Evolutionary conservation across 2,797 vertebrate genomes (phyloP).

Genomic region (Leptatherina wallacei): DNA sequence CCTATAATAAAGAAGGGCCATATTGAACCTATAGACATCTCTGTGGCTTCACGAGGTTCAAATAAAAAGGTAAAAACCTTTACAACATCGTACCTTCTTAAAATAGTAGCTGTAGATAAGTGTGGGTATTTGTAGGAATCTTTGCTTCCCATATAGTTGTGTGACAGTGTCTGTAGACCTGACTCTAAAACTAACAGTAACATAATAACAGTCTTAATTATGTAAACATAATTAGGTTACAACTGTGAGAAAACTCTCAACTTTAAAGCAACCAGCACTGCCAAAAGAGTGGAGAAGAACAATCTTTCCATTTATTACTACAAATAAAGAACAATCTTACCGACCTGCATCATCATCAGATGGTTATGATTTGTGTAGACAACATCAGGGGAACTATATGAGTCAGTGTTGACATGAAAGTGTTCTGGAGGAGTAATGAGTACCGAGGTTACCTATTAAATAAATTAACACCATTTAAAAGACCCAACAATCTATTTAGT

Average conservation of each 20-base stretch:
- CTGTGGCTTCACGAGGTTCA: conserved; percentile 88
- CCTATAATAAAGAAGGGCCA: conserved; percentile 90
- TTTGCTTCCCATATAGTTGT: not conserved
- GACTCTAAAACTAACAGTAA: not conserved
- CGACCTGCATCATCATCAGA: not conserved
- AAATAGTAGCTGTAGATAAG: not conserved
- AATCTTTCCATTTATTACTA: not conserved
- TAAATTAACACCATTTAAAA: too few species aligned
- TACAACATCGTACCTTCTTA: not conserved
- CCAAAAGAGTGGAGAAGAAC: not conserved
- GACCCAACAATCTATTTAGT: too few species aligned
- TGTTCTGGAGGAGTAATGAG: too few species aligned
- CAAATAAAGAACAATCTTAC: not conserved
- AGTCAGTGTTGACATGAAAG: too few species aligned
- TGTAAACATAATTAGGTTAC: not conserved
- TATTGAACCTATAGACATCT: conserved; percentile 89
- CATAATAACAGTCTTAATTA: not conserved
- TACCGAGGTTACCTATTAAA: too few species aligned
- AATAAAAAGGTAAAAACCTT: conserved; percentile 91
- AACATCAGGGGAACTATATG: not conserved
- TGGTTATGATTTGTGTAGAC: not conserved
- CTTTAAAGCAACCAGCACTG: not conserved
- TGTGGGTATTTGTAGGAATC: not conserved
- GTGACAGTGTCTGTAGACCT: not conserved
- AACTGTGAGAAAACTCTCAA: too few species aligned